Percentiles rank a stretch among this genome's conserved stretches.
Evolutionary conservation across 2,888 invertebrate genomes (phyloP).

Genomic region (Tipula confusa): DNA sequence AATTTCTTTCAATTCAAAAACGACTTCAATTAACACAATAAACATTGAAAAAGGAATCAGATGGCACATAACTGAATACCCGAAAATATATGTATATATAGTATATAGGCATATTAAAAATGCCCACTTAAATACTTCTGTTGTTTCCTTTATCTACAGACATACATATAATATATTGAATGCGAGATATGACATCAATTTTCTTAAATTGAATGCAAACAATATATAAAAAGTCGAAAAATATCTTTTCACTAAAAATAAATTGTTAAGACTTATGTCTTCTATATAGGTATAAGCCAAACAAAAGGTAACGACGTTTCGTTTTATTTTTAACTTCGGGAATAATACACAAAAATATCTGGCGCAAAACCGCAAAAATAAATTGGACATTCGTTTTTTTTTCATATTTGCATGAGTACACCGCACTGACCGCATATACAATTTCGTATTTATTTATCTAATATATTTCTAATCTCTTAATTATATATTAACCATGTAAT

Average conservation of each 20-base stretch:
- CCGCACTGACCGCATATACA: background rate
- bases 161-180: background rate
- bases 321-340: background rate
- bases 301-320: background rate
- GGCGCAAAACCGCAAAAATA: background rate
- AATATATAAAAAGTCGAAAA: background rate
- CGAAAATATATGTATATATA: background rate
- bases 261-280: background rate
- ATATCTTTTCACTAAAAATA: background rate
- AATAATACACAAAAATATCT: background rate
- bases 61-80: background rate
- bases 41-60: background rate
- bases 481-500: background rate
- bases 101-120: too few relatives aligned
- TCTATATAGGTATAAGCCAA: background rate
- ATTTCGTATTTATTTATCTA: background rate
- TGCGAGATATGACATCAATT: constrained; percentile 8
- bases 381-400: background rate
- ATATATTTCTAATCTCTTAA: background rate
- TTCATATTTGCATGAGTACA: background rate
- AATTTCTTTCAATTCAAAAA: background rate
- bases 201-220: background rate
- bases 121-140: constrained; percentile 12
- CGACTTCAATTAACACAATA: constrained; percentile 12
- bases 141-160: background rate